phyloP scores from a whole-genome alignment of 1,140 invertebrate species.

The Rhyzopertha dominica region DNA sequence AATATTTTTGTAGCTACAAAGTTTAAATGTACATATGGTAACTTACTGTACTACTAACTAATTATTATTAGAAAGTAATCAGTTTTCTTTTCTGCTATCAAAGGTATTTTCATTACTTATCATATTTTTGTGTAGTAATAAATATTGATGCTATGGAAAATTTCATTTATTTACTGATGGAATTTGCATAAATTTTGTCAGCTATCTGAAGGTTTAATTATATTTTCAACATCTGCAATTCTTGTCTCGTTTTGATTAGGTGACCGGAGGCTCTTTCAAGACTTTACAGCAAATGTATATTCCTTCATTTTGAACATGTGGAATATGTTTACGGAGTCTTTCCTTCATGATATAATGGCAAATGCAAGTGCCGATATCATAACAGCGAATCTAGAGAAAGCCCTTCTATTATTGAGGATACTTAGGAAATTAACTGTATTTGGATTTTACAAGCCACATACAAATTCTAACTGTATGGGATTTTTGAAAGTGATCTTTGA shows the following conservation, averaged over 20 bases:
- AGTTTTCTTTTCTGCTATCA: too few species aligned
- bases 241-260: conserved; percentile 26
- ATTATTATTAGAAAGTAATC: too few species aligned
- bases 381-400: conserved; percentile 66
- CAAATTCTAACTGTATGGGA: conserved; percentile 63
- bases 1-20: too few species aligned
- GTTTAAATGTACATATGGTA: too few species aligned
- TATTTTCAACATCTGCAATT: conserved; percentile 1
- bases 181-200: too few species aligned
- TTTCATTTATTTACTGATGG: too few species aligned
- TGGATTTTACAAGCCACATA: conserved; percentile 73
- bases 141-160: too few species aligned
- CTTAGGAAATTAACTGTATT: conserved; percentile 75
- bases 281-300: conserved; percentile 69
- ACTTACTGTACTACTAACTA: too few species aligned
- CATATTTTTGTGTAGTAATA: too few species aligned
- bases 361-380: conserved; percentile 52
- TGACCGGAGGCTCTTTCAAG: conserved; percentile 51
- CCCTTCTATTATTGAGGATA: conserved; percentile 70
- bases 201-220: too few species aligned
- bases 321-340: conserved; percentile 64
- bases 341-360: conserved; percentile 58
- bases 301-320: conserved; percentile 67
- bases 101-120: too few species aligned
- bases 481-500: conserved; percentile 79